Conservation (phyloP, 2,888 invertebrate species). For the Leptura quadrifasciata region DNA sequence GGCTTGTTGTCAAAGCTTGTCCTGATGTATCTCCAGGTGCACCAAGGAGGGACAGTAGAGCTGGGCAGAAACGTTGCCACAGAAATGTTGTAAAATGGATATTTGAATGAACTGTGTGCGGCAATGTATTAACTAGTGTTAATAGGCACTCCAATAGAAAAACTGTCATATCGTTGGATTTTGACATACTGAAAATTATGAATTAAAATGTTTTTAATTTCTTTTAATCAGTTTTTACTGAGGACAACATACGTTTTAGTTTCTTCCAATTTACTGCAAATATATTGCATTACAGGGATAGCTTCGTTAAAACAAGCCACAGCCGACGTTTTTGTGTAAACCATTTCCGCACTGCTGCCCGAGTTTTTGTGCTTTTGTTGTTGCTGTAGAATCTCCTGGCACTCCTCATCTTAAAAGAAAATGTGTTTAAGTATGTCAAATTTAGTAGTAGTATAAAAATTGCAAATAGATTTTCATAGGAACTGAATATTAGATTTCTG, state of each 20-base stretch:
- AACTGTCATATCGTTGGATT: slow-evolving; percentile 80
- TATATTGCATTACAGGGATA: slow-evolving; percentile 91
- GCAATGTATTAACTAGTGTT: slow-evolving; percentile 88
- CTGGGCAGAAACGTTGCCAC: slow-evolving; percentile 95
- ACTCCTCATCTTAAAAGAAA: slow-evolving; percentile 80
- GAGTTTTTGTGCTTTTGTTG: slow-evolving; percentile 74
- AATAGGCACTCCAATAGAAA: slow-evolving; percentile 91
- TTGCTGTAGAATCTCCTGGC: slow-evolving; percentile 80
- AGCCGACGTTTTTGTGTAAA: slow-evolving; percentile 78
- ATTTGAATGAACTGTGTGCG: slow-evolving; percentile 88
- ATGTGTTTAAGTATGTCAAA: too few species aligned
- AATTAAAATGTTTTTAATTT: neutral
- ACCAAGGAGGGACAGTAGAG: slow-evolving; percentile 90
- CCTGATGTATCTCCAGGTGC: slow-evolving; percentile 89
- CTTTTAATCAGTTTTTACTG: neutral
- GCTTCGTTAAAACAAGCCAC: slow-evolving; percentile 93
- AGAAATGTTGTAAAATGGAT: slow-evolving; percentile 91
- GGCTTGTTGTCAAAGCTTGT: slow-evolving; percentile 86
- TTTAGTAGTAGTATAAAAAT: too few species aligned
- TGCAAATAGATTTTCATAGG: too few species aligned
- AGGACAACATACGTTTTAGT: slow-evolving; percentile 80
- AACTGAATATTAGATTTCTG: too few species aligned
- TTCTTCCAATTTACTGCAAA: slow-evolving; percentile 89
- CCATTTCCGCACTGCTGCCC: slow-evolving; percentile 76
- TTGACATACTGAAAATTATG: slow-evolving; percentile 67